Base-by-base conservation (phyloP, 2,888 invertebrate genomes). In the Acanthosepion esculentum region DNA sequence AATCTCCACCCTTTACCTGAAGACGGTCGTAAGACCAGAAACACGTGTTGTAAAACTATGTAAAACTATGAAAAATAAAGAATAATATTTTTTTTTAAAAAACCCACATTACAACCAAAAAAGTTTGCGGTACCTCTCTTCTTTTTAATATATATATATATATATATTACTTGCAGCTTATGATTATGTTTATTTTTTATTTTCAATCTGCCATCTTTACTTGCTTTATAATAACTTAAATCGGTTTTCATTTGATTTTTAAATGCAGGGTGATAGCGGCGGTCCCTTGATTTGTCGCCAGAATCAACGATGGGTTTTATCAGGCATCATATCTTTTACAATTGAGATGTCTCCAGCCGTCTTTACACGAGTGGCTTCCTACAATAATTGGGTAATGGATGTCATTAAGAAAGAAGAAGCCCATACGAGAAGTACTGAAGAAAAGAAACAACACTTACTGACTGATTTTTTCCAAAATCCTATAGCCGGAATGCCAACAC, bases 201-300 rank as follows among this genome's bases (percentile, higher is more conserved):
- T 48, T n/a, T 1, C 50, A 50, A 7, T 29, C 18, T 50, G 41
- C 20, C 6, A 29, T 53, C 10, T 48, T 48, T 26, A 93, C 18
- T 29, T 29, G 18, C n/a, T 50, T 92, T 12, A 41, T 20, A 41
- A 48, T 5, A 48, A 92, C n/a, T 48, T 15, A 93, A 53, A 50
- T 53, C 48, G 18, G 26, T 92, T 29, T 48, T 50, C 10, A 12
- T 29, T 2, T 93, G 50, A 26, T 53, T 93, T 93, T 93, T 29
- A 53, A 18, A n/a, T 93, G 50, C 53, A 93, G 93, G 93, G 93
- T 53, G 93, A 93, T 33, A 93, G 93, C 15, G 93, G 93, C 29
- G 93, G 93, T 18, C 93, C 93, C 2, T 93, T 93, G 53, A 26
- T 93, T 53, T 93, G 93, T 48, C 93, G 93, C 10, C 18, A 53